Evolutionary conservation across 1,140 invertebrate species (phyloP), one percentile per base, ranked within the genome.

Genomic region (Proctacanthus coquilletti): DNA sequence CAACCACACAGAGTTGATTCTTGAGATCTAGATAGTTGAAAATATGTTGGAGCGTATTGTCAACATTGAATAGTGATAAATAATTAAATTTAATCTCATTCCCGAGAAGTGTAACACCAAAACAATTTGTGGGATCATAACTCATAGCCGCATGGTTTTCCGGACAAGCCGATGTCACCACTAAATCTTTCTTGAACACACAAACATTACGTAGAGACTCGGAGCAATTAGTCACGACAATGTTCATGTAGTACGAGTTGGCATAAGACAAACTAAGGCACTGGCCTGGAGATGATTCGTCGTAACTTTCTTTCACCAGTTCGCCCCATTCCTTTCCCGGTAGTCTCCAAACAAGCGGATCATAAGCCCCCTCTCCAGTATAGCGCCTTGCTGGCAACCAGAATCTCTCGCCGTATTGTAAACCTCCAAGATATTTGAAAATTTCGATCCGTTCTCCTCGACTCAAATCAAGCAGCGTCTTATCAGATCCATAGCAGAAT

Each of bases 371-470:
- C 33, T 44, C 48, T 31, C 31, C 38, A 25, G 6, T 25, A 25
- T 25, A 25, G n/a, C 47, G 39, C n/a, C 23, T 39, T 25, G 47
- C 36, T 13, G 53, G 56, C 13, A 60, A 23, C 58, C 60, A 62
- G 33, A 50, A 50, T 4, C 42, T 20, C 0, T 20, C 42, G 13
- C 50, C 46, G 13, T 50, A 47, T 18, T 19, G 40, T 10, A 47
- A 36, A 3, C 19, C 41, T 15, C 36, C 32, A 11, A 47, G 33
- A 21, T 43, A 41, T 14, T 43, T 38, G 9, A 42, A 25, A 17
- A 41, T 5, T 34, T 14, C n/a, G 32, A 25, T 8, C 13, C 44
- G 3, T 25, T 48, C 41, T 9, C 36, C 23, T n/a, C 4, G 10
- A 3, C 44, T 31, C 5, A 51, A 36, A 36, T 51, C 43, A 13